Evolutionary conservation across 2,888 invertebrate genomes (phyloP).

Genomic region (Epinotia demarniana): DNA sequence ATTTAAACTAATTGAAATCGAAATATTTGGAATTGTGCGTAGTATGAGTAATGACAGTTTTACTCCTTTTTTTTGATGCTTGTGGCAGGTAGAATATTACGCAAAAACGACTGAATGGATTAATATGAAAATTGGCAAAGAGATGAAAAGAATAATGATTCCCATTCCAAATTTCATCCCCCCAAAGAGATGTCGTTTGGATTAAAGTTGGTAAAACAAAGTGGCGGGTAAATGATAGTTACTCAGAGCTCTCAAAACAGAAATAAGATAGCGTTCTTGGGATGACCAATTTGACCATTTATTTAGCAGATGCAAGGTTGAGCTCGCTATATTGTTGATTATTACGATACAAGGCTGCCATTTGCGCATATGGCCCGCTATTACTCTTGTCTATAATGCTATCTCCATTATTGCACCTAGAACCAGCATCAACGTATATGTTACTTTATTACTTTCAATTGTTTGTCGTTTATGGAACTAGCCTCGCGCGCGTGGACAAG

Average conservation of each 20-base stretch:
- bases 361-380: slow-evolving; percentile 36
- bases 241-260: background rate
- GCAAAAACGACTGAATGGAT: no score
- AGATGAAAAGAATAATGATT: no score
- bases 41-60: no score
- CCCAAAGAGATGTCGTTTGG: no score
- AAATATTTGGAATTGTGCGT: background rate
- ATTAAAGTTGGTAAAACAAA: no score
- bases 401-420: slow-evolving; percentile 40
- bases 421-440: slow-evolving; percentile 52
- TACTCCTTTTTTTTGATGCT: no score
- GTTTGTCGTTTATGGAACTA: slow-evolving; percentile 69
- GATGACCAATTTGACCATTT: slow-evolving; percentile 21
- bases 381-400: slow-evolving; percentile 39
- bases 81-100: no score
- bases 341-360: slow-evolving; percentile 38
- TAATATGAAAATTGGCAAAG: no score
- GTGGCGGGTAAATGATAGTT: background rate
- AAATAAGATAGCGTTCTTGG: background rate
- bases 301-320: slow-evolving; percentile 23
- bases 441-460: slow-evolving; percentile 76
- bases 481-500: slow-evolving; percentile 61
- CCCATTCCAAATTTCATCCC: no score
- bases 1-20: slow-evolving; percentile 15
- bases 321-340: slow-evolving; percentile 22